Base-by-base conservation (phyloP, 1,140 invertebrate species). In the Bradynema listronoti region DNA sequence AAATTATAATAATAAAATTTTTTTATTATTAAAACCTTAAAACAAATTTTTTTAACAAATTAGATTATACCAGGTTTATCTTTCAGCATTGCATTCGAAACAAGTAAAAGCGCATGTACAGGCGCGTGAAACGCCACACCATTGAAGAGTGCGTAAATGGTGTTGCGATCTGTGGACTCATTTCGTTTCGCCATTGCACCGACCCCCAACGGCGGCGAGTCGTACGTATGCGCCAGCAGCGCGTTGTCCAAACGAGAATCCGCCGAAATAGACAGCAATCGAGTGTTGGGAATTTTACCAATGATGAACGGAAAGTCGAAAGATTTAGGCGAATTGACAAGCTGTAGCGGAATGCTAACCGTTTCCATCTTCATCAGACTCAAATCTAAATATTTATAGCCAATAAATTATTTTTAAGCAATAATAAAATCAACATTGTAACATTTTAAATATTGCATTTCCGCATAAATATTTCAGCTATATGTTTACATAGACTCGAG, bases 61-160 rank as follows among this genome's bases (percentile, higher is more conserved):
- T 30, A 14, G 16, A 24, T 27, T 24, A 49, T n/a, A 65, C 64
- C 61, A 29, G 59, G 42, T 14, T 49, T 36, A 4, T n/a, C 36
- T 3, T 64, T 45, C 16, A 69, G 43, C 1, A 69, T 34, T 22
- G 65, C 55, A 54, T 69, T 69, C 4, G 56, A 58, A 24, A 73
- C n/a, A 22, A 73, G 49, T 22, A 64, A 42, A 2, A 69, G 1
- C 5, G 69, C 69, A 7, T 32, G 16, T 29, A 69, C 62, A 4
- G 68, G 54, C n/a, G 54, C 50, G 36, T 69, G 66, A 24, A 41
- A 29, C 5, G 69, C 63, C 24, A 36, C 49, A 16, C 66, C 66
- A 50, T 66, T 69, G 34, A 71, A 69, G 2, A 73, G 16, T 1
- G 69, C 69, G 9, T 24, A n/a, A 9, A 71, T 16, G 11, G 41